Conservation (phyloP, 2,888 invertebrate species). For the Gymnocheta viridis region DNA sequence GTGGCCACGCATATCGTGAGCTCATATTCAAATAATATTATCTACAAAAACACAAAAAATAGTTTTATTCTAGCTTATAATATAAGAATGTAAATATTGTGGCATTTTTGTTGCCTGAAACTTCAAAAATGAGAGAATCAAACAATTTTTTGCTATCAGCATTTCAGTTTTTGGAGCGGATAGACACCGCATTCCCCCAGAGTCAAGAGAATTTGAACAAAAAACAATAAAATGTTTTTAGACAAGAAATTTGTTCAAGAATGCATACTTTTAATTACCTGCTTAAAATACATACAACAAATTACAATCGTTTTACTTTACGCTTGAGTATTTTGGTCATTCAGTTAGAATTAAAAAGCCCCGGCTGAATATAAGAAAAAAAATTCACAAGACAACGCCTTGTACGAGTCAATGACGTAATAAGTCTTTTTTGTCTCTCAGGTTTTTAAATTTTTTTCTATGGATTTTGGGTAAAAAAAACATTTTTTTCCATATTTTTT, state of each 20-base stretch:
- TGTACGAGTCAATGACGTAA: slow-evolving; percentile 59
- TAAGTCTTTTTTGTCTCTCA: slow-evolving; percentile 19
- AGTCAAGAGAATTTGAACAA: too few relatives aligned
- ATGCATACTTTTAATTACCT: not conserved
- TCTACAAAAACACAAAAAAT: too few relatives aligned
- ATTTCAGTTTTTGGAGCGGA: too few relatives aligned
- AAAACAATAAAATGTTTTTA: too few relatives aligned
- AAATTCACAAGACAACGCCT: slow-evolving; percentile 54
- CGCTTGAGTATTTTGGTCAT: slow-evolving; percentile 31
- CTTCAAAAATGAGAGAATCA: too few relatives aligned
- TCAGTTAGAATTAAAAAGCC: slow-evolving; percentile 31
- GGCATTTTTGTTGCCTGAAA: too few relatives aligned
- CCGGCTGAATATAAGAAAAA: slow-evolving; percentile 25
- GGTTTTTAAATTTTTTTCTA: slow-evolving; percentile 4
- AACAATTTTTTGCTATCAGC: too few relatives aligned
- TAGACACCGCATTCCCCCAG: too few relatives aligned
- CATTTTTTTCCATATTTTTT: not conserved
- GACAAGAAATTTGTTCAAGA: not conserved
- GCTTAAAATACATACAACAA: slow-evolving; percentile 1
- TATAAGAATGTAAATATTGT: too few relatives aligned
- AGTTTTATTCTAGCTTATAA: too few relatives aligned
- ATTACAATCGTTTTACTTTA: not conserved
- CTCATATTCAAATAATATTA: too few relatives aligned
- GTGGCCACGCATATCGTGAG: too few relatives aligned
- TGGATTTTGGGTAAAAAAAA: not conserved